Evolutionary conservation across 2,113 vertebrate genomes (phyloP).

Genomic region (Callospermophilus lateralis): DNA sequence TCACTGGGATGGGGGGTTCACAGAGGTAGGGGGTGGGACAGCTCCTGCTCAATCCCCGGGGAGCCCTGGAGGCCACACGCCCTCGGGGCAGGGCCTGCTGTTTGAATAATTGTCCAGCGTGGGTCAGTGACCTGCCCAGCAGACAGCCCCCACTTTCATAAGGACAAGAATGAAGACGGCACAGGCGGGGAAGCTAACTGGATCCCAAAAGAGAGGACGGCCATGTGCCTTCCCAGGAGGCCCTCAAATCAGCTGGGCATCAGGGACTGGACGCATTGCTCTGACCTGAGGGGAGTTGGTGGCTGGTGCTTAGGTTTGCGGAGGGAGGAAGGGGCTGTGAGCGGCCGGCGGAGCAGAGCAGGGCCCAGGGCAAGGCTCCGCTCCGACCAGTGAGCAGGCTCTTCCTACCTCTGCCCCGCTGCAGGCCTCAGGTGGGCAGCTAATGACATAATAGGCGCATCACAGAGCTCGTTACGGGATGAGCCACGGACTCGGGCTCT

Average conservation of each 20-base stretch:
- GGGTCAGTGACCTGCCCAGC: background rate
- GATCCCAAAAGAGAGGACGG: background rate
- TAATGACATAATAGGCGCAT: fast-evolving
- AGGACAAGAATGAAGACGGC: background rate
- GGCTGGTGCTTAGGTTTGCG: fast-evolving
- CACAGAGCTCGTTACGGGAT: fast-evolving
- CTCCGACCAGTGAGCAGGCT: background rate
- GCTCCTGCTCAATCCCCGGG: fast-evolving
- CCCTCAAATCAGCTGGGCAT: background rate
- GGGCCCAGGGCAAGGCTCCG: no score
- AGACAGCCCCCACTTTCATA: no score
- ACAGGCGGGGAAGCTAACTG: background rate
- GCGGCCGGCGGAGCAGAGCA: no score
- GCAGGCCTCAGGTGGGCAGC: fast-evolving
- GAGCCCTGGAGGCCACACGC: fast-evolving
- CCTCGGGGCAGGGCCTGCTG: fast-evolving
- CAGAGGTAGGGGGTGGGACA: background rate
- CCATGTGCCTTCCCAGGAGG: fast-evolving
- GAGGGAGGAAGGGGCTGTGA: no score
- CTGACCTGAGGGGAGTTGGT: fast-evolving
- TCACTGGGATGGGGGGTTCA: fast-evolving
- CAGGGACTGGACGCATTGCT: fast-evolving
- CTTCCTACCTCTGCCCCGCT: fast-evolving
- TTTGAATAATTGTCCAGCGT: no score
- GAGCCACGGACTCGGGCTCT: fast-evolving